Evolutionary conservation across 1,140 invertebrate species (phyloP).

Genomic region (Caenorhabditis brenneri): DNA sequence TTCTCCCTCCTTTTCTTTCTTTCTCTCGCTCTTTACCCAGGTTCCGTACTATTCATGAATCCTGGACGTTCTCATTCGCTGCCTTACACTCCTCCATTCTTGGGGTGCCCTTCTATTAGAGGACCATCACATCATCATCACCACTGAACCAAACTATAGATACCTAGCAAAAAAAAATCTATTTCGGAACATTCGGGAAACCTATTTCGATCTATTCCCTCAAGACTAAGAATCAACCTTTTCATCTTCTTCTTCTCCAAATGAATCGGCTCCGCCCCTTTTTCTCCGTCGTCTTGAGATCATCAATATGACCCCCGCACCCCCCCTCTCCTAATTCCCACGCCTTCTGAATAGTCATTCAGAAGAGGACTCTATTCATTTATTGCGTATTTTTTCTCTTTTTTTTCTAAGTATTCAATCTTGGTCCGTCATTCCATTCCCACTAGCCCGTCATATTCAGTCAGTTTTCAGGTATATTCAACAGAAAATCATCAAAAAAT

Average conservation of each 20-base stretch:
- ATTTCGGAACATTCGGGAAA: not conserved
- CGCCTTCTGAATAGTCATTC: conserved; percentile 9
- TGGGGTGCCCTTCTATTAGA: no score
- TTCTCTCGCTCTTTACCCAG: no score
- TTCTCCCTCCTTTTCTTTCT: no score
- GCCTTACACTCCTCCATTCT: no score
- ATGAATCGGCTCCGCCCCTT: not conserved
- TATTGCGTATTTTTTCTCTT: not conserved
- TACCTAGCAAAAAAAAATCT: no score
- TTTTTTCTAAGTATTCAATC: no score
- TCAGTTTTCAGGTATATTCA: conserved; percentile 12
- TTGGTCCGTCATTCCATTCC: not conserved
- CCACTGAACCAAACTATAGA: no score
- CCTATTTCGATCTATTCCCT: not conserved
- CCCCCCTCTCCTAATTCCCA: not conserved
- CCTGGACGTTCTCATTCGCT: no score
- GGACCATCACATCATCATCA: no score
- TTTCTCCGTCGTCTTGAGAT: no score
- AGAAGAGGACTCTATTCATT: not conserved
- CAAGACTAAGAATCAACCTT: not conserved
- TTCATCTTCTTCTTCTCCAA: not conserved
- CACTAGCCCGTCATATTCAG: no score
- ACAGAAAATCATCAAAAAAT: conserved; percentile 24
- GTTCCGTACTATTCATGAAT: no score
- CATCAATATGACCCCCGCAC: not conserved